phyloP scores from a whole-genome alignment of 2,888 invertebrate species.

The Drosophila melanocephala region DNA sequence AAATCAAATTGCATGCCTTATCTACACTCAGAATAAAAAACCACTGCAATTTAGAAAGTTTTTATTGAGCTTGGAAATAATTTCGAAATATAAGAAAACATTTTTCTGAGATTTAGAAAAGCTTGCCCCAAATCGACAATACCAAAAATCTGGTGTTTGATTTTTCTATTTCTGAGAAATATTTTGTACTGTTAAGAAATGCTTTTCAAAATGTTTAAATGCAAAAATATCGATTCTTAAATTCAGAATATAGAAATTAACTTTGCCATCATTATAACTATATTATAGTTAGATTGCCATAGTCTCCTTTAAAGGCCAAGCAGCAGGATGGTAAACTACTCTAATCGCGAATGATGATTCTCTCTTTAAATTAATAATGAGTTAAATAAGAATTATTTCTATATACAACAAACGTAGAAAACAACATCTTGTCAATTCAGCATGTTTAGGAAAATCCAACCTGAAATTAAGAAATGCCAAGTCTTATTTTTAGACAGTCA shows the following conservation, averaged over 20 bases:
- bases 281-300: background rate
- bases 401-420: background rate
- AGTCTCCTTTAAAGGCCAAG: too few relatives aligned
- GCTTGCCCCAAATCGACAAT: too few relatives aligned
- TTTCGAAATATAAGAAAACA: background rate
- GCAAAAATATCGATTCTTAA: background rate
- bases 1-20: constrained; percentile 62
- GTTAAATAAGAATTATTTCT: background rate
- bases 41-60: background rate
- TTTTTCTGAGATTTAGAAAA: background rate
- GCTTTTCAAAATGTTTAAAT: background rate
- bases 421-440: background rate
- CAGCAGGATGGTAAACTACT: too few relatives aligned
- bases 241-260: background rate
- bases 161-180: too few relatives aligned
- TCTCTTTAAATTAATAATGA: background rate
- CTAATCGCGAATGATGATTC: too few relatives aligned
- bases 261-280: background rate
- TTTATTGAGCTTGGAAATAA: background rate
- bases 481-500: background rate
- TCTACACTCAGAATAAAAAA: background rate
- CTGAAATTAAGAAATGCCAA: background rate
- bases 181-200: background rate
- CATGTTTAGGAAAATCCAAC: background rate
- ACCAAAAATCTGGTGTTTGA: too few relatives aligned